phyloP scores from a whole-genome alignment of 2,888 invertebrate genomes.

The Cataglyphis rosenhaueri region DNA sequence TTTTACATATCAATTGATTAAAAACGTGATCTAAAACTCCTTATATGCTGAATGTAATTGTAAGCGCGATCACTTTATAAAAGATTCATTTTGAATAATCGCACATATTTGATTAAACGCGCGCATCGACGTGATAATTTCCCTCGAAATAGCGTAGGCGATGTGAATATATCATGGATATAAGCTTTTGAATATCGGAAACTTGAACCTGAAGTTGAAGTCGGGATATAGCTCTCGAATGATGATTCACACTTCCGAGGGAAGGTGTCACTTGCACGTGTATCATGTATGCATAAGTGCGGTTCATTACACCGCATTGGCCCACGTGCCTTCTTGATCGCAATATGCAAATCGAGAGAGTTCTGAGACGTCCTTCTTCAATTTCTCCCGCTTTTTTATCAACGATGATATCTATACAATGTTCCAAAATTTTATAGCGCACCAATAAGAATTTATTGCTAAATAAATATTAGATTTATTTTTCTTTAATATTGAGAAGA shows the following conservation, averaged over 20 bases:
- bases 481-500: neutral
- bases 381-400: constrained; percentile 15
- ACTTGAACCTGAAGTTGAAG: no score
- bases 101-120: neutral
- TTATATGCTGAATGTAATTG: constrained; percentile 10
- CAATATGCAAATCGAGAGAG: constrained; percentile 69
- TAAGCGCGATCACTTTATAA: neutral
- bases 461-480: constrained; percentile 17
- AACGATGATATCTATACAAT: neutral
- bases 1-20: constrained; percentile 24
- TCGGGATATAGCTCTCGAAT: constrained; percentile 37
- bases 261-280: constrained; percentile 83
- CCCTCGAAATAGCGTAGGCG: no score
- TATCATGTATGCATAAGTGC: constrained; percentile 81
- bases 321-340: constrained; percentile 73
- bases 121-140: no score
- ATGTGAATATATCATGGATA: no score
- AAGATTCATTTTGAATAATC: neutral
- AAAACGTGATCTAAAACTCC: constrained; percentile 24
- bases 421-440: constrained; percentile 1
- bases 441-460: neutral
- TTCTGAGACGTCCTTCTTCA: constrained; percentile 45
- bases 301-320: constrained; percentile 77
- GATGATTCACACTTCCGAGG: constrained; percentile 80
- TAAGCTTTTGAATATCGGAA: no score